A percentile compares a stretch with the other conserved stretches of the same genome.
Evolutionary conservation across 2,113 vertebrate species (phyloP).

Genomic region (Mus spicilegus): DNA sequence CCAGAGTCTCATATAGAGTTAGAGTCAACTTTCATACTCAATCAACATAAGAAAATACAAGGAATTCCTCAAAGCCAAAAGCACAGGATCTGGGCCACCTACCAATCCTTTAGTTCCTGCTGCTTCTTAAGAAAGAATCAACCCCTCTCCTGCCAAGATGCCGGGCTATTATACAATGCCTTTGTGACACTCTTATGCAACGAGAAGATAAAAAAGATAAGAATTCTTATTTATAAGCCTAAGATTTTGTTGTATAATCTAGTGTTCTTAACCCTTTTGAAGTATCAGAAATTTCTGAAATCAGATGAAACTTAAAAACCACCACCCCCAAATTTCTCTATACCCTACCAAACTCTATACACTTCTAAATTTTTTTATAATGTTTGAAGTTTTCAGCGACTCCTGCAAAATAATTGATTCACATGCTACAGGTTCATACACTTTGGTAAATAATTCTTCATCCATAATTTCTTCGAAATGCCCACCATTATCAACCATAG

Average conservation of each 20-base stretch:
- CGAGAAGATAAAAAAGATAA: constrained; percentile 52
- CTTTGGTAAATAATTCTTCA: not conserved
- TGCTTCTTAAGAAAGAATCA: constrained; percentile 4
- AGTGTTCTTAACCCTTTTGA: constrained; percentile 40
- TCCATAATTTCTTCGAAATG: not conserved
- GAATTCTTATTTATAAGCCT: constrained; percentile 45
- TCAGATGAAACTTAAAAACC: not conserved
- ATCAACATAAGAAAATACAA: constrained; percentile 5
- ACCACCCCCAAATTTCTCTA: not conserved
- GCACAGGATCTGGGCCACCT: not conserved
- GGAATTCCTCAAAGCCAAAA: not conserved
- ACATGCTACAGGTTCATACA: not conserved
- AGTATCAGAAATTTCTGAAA: constrained; percentile 7
- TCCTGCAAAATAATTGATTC: not conserved
- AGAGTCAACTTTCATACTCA: not conserved
- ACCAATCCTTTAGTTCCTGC: not conserved
- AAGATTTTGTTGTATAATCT: not conserved
- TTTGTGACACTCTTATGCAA: constrained; percentile 58
- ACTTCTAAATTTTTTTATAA: not conserved
- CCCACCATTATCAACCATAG: not conserved
- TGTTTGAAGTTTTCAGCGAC: not conserved
- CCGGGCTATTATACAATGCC: not conserved
- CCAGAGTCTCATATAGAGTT: not conserved
- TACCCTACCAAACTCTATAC: not conserved
- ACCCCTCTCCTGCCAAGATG: not conserved